phyloP scores from a whole-genome alignment of 2,113 vertebrate genomes.

The Hydrolagus affinis region DNA sequence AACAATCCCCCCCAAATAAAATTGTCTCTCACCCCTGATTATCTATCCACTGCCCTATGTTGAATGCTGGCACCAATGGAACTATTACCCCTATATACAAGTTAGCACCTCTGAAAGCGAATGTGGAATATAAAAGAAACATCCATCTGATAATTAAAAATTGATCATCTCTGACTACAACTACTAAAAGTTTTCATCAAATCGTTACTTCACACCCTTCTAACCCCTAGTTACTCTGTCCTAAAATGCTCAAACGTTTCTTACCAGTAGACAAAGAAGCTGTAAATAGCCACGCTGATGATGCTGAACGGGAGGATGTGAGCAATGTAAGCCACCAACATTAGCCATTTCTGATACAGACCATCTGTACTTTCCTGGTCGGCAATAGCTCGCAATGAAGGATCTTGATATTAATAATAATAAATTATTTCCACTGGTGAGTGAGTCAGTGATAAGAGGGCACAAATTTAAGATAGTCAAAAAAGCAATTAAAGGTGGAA shows the following conservation, averaged over 20 bases:
- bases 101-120: too few relatives aligned
- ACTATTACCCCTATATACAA: too few relatives aligned
- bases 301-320: conserved; percentile 85
- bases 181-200: background rate
- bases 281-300: conserved; percentile 67
- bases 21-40: too few relatives aligned
- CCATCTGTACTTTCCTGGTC: conserved; percentile 91
- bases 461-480: too few relatives aligned
- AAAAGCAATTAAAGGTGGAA: too few relatives aligned
- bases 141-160: background rate
- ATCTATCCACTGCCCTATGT: too few relatives aligned
- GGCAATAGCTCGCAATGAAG: conserved; percentile 71
- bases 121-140: background rate
- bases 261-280: conserved; percentile 83
- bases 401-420: conserved; percentile 60
- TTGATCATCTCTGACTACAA: conserved; percentile 1
- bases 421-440: too few relatives aligned
- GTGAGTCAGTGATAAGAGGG: too few relatives aligned
- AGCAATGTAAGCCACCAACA: conserved; percentile 82
- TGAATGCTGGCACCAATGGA: too few relatives aligned
- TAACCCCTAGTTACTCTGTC: background rate
- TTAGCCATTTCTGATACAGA: conserved; percentile 88
- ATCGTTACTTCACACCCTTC: background rate
- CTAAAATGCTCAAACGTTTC: conserved; percentile 25
- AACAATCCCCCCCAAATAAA: too few relatives aligned